A percentile compares a stretch with the other conserved stretches of the same genome.
These are phyloP conservation scores for Leucophenga maculata DNA, from an alignment of 2,888 invertebrate species.

Conservation along the genomic window DNA sequence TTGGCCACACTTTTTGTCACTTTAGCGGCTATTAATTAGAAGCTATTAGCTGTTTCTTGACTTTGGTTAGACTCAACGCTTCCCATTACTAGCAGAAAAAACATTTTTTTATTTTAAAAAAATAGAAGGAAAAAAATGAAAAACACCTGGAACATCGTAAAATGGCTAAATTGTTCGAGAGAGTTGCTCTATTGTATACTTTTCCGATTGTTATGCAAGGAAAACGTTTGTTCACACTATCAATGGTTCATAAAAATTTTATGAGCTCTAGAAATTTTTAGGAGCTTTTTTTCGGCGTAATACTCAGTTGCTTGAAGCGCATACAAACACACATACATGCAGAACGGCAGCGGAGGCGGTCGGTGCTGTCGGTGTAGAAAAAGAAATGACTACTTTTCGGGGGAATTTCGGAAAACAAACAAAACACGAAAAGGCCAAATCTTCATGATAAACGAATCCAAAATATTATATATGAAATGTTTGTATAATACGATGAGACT, in stretches of 20 bases:
- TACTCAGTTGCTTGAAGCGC: constrained; percentile 27
- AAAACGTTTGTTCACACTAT: constrained; percentile 69
- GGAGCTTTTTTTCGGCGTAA: constrained; percentile 36
- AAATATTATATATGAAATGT: constrained; percentile 9
- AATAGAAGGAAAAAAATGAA: constrained; percentile 26
- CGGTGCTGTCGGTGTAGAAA: not conserved
- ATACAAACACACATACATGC: not conserved
- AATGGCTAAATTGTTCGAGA: no score
- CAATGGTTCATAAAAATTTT: constrained; percentile 71
- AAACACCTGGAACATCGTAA: constrained; percentile 3
- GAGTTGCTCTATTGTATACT: constrained; percentile 26
- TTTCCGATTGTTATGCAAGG: constrained; percentile 42
- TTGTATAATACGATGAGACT: not conserved
- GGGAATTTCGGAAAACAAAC: constrained; percentile 6
- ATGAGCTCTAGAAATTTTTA: constrained; percentile 62
- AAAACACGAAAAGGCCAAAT: not conserved
- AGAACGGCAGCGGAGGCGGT: not conserved
- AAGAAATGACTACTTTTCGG: constrained; percentile 4
- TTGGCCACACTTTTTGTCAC: no score
- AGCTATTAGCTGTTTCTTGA: no score
- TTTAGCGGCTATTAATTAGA: no score
- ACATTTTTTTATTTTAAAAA: not conserved
- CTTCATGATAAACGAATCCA: constrained; percentile 7
- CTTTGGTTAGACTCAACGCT: no score
- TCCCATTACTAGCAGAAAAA: no score